These are phyloP conservation scores for Propsilocerus akamusi DNA, from an alignment of 1,140 invertebrate genomes.

Conservation along the genomic window DNA sequence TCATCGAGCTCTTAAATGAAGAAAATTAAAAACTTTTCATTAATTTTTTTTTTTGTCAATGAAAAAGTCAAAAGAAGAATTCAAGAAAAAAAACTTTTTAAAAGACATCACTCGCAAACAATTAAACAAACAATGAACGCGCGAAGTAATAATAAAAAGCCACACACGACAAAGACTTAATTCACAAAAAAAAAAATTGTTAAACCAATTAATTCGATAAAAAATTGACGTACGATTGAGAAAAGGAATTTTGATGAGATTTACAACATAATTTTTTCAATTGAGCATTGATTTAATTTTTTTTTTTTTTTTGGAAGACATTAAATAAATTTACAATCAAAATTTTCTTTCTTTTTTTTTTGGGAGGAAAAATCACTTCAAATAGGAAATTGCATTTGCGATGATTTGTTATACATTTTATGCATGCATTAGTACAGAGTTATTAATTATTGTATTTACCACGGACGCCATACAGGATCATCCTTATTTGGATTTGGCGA, in stretches of 20 bases:
- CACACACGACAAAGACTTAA: background rate
- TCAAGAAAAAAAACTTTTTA: background rate
- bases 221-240: constrained; percentile 1
- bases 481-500: background rate
- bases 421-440: no score
- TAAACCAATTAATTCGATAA: no score
- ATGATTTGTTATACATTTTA: no score
- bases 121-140: background rate
- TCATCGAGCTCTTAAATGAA: no score
- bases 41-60: no score
- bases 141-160: background rate
- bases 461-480: constrained; percentile 9
- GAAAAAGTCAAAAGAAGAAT: no score
- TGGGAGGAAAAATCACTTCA: no score
- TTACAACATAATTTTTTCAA: constrained; percentile 3
- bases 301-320: constrained; percentile 2
- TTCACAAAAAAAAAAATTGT: no score
- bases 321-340: background rate
- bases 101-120: background rate
- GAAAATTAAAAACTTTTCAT: no score
- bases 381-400: no score
- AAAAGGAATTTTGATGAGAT: background rate
- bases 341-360: no score
- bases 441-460: constrained; percentile 6
- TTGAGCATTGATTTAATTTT: background rate